Evolutionary conservation across 2,797 vertebrate genomes (phyloP), one percentile per base, ranked within the genome.

Genomic region (Gambusia yucatana): DNA sequence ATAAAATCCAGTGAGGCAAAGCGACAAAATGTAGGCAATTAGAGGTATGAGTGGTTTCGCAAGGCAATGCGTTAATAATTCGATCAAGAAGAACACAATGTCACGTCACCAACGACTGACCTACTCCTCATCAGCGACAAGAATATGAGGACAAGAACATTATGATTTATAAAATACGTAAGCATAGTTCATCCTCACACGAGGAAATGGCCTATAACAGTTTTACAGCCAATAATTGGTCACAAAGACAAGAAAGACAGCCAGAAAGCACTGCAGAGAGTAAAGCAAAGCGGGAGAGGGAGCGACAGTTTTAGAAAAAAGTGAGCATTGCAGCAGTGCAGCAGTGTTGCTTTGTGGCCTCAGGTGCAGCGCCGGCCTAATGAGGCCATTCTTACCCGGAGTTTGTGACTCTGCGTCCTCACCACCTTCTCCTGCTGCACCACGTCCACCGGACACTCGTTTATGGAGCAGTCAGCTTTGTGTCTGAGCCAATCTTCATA

Each of bases 401-500:
- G 95, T 92, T 98, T 99, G 92, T 96, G 96, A 93, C 98, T 99
- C 93, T 99, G 98, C 30, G 98, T 99, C 91, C 97, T 96, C 90
- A 96, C 97, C 82, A 97, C 95, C 95, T 96, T 97, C 91, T 97
- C 97, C 4, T 96, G 96, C 92, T 97, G 97, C 93, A 99, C 97
- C 92, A 98, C 96, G 78, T 98, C 97, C 84, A 98, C 98, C 1
- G 97, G 97, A 93, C 97, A 98, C 86, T 97, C 97, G 89, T 99
- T 99, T 96, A 98, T 96, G 80, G 97, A 96, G 84, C 96, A 97
- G 95, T 99, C 98, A 1, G 98, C 98, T 94, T 98, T 99, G 92
- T 99, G 98, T 78, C 98, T 95, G 87, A 99, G 97, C 98, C 98
- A 99, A 94, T 99, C 98, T 95, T 99, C 98, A 73, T 99, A 99